phyloP scores from a whole-genome alignment of 2,888 invertebrate species.

The Pristionchus mayeri region DNA sequence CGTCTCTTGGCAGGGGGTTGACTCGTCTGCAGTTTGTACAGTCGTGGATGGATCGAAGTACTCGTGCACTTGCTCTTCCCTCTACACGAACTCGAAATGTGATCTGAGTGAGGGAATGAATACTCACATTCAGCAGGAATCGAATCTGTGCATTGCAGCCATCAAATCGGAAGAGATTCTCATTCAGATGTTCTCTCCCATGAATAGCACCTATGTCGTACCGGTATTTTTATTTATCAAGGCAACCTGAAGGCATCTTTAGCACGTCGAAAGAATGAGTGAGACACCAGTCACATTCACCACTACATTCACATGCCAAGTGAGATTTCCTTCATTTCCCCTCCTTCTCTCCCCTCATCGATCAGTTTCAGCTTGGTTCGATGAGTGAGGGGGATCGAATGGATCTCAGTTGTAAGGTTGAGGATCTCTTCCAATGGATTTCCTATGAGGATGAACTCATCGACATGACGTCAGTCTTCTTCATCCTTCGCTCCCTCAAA shows the following conservation, averaged over 20 bases:
- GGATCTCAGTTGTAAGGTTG: constrained; percentile 9
- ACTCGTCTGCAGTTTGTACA: background rate
- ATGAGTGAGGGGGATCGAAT: background rate
- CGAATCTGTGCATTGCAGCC: background rate
- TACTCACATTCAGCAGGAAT: background rate
- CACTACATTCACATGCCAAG: background rate
- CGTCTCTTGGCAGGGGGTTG: background rate
- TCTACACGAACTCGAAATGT: background rate
- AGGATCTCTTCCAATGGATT: constrained; percentile 27
- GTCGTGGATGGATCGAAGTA: background rate
- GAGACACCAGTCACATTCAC: background rate
- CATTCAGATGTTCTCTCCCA: background rate
- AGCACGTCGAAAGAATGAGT: background rate
- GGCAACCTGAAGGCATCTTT: background rate
- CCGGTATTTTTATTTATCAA: background rate
- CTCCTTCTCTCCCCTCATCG: background rate
- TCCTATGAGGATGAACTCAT: constrained; percentile 1
- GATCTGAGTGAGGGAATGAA: background rate
- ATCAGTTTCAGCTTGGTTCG: background rate
- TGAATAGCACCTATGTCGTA: background rate
- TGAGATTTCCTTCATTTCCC: background rate
- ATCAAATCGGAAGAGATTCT: background rate
- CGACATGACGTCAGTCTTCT: background rate
- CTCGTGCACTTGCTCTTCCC: background rate
- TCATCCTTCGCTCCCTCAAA: background rate